Conservation (phyloP, 2,113 vertebrate species). For the Anarrhichthys ocellatus region DNA sequence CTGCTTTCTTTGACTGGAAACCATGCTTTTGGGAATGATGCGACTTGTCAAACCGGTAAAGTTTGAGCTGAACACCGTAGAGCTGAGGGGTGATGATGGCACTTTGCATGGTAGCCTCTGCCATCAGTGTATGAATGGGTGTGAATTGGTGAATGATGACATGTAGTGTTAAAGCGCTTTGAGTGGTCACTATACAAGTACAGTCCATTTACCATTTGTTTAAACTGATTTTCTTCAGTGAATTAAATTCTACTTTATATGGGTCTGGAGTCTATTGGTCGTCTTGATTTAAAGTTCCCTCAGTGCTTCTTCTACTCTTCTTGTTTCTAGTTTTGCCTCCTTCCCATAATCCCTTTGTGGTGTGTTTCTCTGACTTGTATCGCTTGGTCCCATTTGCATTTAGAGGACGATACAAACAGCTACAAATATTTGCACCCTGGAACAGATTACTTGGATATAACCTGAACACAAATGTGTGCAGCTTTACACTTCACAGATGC, state of each 20-base stretch:
- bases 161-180: background rate
- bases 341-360: background rate
- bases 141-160: background rate
- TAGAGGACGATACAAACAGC: background rate
- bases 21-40: no score
- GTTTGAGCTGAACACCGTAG: background rate
- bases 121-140: background rate
- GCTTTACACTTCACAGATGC: conserved; percentile 16
- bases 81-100: no score
- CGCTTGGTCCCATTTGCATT: conserved; percentile 8
- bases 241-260: background rate
- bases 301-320: background rate
- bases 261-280: background rate
- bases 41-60: background rate
- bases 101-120: background rate
- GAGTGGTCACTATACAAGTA: background rate
- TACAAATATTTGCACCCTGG: background rate
- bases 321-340: background rate
- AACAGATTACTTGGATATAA: background rate
- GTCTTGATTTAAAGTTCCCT: background rate
- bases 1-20: background rate
- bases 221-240: background rate
- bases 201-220: background rate
- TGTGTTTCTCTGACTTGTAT: background rate
- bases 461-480: background rate